These are phyloP conservation scores for Phenacoccus solenopsis DNA, from an alignment of 1,140 invertebrate genomes.

Conservation along the genomic window DNA sequence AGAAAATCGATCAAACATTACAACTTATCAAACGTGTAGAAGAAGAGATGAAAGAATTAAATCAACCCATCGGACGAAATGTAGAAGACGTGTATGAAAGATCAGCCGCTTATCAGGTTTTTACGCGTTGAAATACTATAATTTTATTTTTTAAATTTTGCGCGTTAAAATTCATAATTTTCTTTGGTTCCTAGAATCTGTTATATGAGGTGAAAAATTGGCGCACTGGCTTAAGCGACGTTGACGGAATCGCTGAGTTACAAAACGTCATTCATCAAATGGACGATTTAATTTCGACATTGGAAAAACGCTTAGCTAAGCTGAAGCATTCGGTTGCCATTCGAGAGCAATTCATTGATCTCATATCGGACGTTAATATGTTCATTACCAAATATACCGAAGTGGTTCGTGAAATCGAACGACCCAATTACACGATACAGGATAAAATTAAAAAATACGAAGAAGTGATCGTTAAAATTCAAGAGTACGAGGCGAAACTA, in stretches of 20 bases:
- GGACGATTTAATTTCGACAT: constrained; percentile 63
- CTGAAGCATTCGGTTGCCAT: constrained; percentile 61
- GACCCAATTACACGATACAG: constrained; percentile 58
- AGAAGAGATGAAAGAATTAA: constrained; percentile 64
- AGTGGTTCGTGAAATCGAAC: constrained; percentile 71
- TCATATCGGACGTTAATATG: constrained; percentile 73
- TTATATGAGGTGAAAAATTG: constrained; percentile 65
- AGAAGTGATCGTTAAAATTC: constrained; percentile 66
- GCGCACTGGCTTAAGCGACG: constrained; percentile 60
- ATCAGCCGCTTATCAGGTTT: constrained; percentile 55
- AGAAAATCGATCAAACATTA: constrained; percentile 62
- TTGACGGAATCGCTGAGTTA: constrained; percentile 60
- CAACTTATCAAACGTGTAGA: constrained; percentile 67
- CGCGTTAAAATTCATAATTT: constrained; percentile 9
- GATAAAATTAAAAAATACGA: constrained; percentile 82
- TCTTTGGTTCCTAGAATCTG: constrained; percentile 38
- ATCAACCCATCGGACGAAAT: constrained; percentile 69
- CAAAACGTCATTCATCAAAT: constrained; percentile 65
- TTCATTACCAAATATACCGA: constrained; percentile 78
- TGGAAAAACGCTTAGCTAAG: constrained; percentile 68
- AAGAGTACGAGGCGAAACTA: constrained; percentile 75
- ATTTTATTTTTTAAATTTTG: constrained; percentile 1
- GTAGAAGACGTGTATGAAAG: constrained; percentile 72
- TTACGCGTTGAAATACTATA: background rate
- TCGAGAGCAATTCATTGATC: constrained; percentile 71